A percentile compares a stretch with the other conserved stretches of the same genome.
Conservation (phyloP, 2,888 invertebrate species). For the Siphonodentalium dalli region DNA sequence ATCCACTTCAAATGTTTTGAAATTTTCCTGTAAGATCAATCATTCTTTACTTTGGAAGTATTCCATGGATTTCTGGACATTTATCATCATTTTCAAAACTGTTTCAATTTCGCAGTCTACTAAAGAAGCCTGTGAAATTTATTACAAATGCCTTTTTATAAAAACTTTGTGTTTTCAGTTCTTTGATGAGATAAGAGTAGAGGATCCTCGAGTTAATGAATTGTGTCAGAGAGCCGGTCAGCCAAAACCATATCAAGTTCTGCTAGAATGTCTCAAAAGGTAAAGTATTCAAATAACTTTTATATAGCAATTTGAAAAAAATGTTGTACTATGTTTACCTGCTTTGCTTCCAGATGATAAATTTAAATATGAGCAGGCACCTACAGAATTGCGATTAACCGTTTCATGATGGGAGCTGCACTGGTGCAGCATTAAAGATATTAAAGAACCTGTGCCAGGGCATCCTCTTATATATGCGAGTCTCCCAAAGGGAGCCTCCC, state of each 20-base stretch:
- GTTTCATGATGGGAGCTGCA: no score
- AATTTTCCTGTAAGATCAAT: not conserved
- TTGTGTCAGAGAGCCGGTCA: conserved; percentile 96
- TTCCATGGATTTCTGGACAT: not conserved
- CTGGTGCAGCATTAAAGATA: no score
- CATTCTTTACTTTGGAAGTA: not conserved
- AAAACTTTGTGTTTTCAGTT: conserved; percentile 44
- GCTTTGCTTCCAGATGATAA: no score
- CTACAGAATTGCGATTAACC: no score
- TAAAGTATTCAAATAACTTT: conserved; percentile 50
- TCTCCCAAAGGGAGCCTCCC: no score
- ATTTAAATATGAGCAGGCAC: no score
- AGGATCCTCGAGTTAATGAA: conserved; percentile 92
- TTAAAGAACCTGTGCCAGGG: no score
- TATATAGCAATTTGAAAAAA: no score
- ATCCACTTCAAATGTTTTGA: not conserved
- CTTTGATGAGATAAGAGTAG: conserved; percentile 86
- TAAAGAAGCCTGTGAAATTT: not conserved
- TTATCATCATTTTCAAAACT: not conserved
- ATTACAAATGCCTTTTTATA: not conserved
- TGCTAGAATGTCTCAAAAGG: conserved; percentile 86
- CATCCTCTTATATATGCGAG: no score
- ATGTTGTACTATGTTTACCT: no score
- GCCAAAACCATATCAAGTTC: conserved; percentile 91
- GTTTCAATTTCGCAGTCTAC: not conserved